Conservation (phyloP, 2,113 vertebrate species). For the Colinus virginianus region DNA sequence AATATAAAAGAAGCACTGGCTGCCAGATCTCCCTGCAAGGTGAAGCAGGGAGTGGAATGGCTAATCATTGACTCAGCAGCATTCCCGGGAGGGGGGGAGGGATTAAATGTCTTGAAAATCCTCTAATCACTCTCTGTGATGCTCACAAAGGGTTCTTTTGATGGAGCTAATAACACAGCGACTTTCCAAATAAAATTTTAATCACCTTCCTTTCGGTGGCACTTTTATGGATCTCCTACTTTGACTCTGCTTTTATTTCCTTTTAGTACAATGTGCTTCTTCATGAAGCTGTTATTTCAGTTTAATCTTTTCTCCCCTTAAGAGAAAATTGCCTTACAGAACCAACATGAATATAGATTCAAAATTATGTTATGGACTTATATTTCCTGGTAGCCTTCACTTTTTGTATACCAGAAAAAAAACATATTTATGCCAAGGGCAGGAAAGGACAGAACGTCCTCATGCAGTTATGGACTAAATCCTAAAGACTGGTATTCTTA, state of each 20-base stretch:
- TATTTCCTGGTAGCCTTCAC: not conserved
- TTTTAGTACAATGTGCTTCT: not conserved
- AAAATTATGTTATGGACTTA: not conserved
- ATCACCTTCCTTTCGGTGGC: not conserved
- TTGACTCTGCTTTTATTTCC: not conserved
- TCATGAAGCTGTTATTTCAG: not conserved
- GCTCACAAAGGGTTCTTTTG: constrained; percentile 60
- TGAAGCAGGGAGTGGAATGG: not conserved
- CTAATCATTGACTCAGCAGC: constrained; percentile 46
- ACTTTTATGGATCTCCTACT: not conserved
- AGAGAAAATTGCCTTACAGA: not conserved
- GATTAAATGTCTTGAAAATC: constrained; percentile 60
- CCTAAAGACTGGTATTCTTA: not conserved
- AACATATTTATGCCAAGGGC: not conserved
- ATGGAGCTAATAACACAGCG: not conserved
- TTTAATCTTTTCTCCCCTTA: not conserved
- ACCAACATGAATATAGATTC: not conserved
- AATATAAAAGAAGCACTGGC: constrained; percentile 23
- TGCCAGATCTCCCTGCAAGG: not conserved
- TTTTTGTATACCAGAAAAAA: not conserved
- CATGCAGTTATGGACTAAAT: not conserved
- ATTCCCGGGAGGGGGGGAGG: constrained; percentile 16
- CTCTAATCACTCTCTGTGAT: constrained; percentile 32
- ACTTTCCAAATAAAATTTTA: constrained; percentile 1
- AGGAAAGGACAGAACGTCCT: not conserved